Base-by-base conservation (phyloP, 2,888 invertebrate genomes). In the Sarcophaga caerulescens region DNA sequence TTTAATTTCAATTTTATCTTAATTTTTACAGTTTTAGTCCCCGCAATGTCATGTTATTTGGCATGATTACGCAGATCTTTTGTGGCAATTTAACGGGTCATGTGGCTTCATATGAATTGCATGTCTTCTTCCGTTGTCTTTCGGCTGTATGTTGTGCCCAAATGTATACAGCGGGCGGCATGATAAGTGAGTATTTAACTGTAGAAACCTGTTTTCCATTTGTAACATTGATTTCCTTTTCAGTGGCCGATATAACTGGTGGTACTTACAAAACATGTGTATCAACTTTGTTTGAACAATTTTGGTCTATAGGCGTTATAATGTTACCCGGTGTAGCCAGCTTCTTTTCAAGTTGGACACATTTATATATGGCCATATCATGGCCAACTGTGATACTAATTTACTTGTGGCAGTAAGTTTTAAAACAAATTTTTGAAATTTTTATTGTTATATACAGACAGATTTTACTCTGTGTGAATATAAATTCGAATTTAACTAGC, bases 291-390 rank as follows among this genome's bases (percentile, higher is more conserved):
- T 94, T 93, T 87, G 94, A 94, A 86, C 93, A 93, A 81, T 94
- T 94, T 88, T 94, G 94, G 94, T 94, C 94, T 17, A 90, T 94
- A 88, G 94, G 94, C 19, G 93, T 94, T n/a, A 93, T 94, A 88
- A 88, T 93, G 88, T 88, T 94, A 84, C 93, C 94, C 4, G 92
- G 92, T 3, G 90, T 94, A 5, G 93, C 93, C n/a, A 93, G 93
- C 83, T 92, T 93, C 83, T 93, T 93, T 88, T 90, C 91, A 35
- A 93, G 93, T 85, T 94, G 94, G 94, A 91, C 92, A 0, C 91
- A 93, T 87, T 91, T 94, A 17, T 94, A 94, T 87, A 92, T 94
- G 91, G 93, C 93, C 47, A 94, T 94, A 82, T 94, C 93, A 6
- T 92, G 92, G 88, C 94, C 94, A 14, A 93, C 94, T 66, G 88